These are phyloP conservation scores for Harpagifer antarcticus DNA, from an alignment of 2,797 vertebrate genomes.

Conservation along the genomic window DNA sequence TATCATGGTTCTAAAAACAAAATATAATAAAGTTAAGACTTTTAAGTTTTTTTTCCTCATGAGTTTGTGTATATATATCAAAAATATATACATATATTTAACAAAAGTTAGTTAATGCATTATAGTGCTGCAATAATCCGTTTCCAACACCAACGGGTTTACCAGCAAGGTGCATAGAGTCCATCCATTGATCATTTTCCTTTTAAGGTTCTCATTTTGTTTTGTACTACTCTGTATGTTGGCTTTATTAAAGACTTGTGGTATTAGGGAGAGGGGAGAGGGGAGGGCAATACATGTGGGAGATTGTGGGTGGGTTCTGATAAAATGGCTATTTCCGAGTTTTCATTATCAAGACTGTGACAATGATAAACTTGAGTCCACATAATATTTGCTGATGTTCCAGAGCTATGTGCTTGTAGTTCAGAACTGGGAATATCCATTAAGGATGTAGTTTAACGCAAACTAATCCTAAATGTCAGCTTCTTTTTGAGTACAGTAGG, in stretches of 20 bases:
- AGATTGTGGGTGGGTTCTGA: constrained; percentile 44
- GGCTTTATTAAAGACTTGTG: constrained; percentile 56
- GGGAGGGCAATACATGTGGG: constrained; percentile 43
- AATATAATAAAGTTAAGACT: constrained; percentile 88
- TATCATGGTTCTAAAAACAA: constrained; percentile 81
- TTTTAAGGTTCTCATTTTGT: constrained; percentile 62
- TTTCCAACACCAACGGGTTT: constrained; percentile 80
- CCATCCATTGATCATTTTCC: constrained; percentile 62
- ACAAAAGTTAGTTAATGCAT: constrained; percentile 72
- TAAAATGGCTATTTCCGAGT: constrained; percentile 45
- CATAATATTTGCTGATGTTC: constrained; percentile 56
- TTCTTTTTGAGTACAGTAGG: constrained; percentile 64
- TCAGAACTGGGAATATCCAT: constrained; percentile 50
- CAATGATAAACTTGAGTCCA: constrained; percentile 52
- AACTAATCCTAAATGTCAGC: constrained; percentile 68
- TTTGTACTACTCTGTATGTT: constrained; percentile 71
- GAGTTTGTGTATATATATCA: constrained; percentile 83
- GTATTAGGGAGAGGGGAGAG: constrained; percentile 41
- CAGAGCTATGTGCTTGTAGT: constrained; percentile 64
- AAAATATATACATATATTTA: constrained; percentile 83
- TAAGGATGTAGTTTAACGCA: constrained; percentile 63
- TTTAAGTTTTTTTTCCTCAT: constrained; percentile 83
- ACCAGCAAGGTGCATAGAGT: constrained; percentile 83
- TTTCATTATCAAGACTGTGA: constrained; percentile 59
- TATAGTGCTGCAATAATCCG: constrained; percentile 62